Percentiles rank a stretch among this genome's conserved stretches.
These are phyloP conservation scores for Brassicogethes aeneus DNA, from an alignment of 2,888 invertebrate genomes.

Conservation along the genomic window DNA sequence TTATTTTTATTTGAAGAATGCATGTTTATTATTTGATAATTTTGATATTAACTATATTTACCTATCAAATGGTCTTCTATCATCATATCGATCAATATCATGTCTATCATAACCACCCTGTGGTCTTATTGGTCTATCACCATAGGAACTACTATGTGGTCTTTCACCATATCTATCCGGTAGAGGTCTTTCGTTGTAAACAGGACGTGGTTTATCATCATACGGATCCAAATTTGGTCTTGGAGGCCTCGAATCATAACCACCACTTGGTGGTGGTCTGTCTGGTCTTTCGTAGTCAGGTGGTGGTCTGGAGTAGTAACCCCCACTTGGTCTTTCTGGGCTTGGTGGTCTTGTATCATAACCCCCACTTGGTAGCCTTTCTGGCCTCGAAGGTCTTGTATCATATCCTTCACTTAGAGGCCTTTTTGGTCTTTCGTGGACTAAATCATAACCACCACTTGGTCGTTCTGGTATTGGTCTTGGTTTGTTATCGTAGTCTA, in stretches of 20 bases:
- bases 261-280: neutral
- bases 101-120: constrained; percentile 2
- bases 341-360: neutral
- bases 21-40: too few relatives aligned
- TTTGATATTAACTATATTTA: too few relatives aligned
- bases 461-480: constrained; percentile 7
- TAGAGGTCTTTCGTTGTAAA: neutral
- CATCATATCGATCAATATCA: constrained; percentile 7
- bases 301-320: neutral
- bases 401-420: constrained; percentile 3
- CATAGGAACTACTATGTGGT: constrained; percentile 4
- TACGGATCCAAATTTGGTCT: neutral
- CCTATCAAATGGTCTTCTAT: too few relatives aligned
- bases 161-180: constrained; percentile 5
- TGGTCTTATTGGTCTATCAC: neutral
- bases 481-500: constrained; percentile 5
- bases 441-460: constrained; percentile 2
- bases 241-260: neutral
- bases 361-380: constrained; percentile 5
- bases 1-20: too few relatives aligned
- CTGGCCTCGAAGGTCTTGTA: neutral
- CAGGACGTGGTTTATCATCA: neutral
- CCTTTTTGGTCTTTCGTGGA: constrained; percentile 8
- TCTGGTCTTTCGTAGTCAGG: constrained; percentile 2
- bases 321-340: neutral